Evolutionary conservation across 2,888 invertebrate genomes (phyloP).

Genomic region (Tenthredo mesomela): DNA sequence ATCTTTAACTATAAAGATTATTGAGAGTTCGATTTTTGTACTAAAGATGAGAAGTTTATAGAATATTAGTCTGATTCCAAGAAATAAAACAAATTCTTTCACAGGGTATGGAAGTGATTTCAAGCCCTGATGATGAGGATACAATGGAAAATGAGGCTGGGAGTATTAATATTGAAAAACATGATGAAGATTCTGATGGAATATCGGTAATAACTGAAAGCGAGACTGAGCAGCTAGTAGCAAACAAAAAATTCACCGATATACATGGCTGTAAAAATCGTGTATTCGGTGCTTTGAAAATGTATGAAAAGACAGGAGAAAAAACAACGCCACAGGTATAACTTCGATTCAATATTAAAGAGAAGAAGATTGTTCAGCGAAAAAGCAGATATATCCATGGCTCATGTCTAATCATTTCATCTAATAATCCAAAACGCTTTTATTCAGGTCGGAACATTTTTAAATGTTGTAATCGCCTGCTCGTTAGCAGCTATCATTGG

Average conservation of each 20-base stretch:
- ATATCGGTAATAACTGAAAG: slow-evolving; percentile 58
- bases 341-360: not conserved
- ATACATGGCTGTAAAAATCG: slow-evolving; percentile 51
- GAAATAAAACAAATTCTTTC: not conserved
- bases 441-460: slow-evolving; percentile 51
- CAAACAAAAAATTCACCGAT: slow-evolving; percentile 38
- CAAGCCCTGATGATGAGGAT: not conserved
- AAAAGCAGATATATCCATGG: not conserved
- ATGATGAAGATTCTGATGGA: slow-evolving; percentile 57
- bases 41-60: not conserved
- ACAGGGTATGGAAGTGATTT: slow-evolving; percentile 48
- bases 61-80: not conserved
- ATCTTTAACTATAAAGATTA: not conserved
- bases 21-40: not conserved
- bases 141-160: slow-evolving; percentile 45
- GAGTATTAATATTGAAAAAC: slow-evolving; percentile 53
- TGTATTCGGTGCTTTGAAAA: slow-evolving; percentile 33
- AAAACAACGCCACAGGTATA: slow-evolving; percentile 48
- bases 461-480: slow-evolving; percentile 56
- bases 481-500: slow-evolving; percentile 57
- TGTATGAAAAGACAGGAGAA: slow-evolving; percentile 46
- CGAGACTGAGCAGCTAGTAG: slow-evolving; percentile 54
- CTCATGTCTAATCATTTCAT: not conserved
- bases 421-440: not conserved
- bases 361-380: not conserved